Evolutionary conservation across 1,140 invertebrate genomes (phyloP).

Genomic region (Drosophila watanabei): DNA sequence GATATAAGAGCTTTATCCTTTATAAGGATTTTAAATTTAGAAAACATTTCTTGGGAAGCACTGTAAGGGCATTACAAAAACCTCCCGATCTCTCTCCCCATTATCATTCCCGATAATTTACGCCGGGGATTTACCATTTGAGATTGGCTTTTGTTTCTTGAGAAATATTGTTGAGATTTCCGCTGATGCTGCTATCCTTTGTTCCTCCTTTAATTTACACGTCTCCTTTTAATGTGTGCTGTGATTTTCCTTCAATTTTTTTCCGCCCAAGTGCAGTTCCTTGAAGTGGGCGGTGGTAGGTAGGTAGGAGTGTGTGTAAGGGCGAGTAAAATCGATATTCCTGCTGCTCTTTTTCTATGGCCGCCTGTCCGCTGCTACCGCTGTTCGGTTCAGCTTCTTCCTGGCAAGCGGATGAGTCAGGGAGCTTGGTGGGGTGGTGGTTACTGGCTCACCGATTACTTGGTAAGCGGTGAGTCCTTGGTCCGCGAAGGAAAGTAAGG

Average conservation of each 20-base stretch:
- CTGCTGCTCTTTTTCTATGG: constrained; percentile 51
- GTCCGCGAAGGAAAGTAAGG: constrained; percentile 37
- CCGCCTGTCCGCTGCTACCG: constrained; percentile 32
- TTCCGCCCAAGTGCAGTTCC: constrained; percentile 46
- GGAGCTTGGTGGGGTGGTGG: constrained; percentile 28
- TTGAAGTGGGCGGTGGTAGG: constrained; percentile 32
- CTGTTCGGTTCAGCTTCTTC: constrained; percentile 44
- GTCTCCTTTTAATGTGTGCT: constrained; percentile 34
- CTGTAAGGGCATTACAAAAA: constrained; percentile 3
- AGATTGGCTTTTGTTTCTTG: constrained; percentile 73
- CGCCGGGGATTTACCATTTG: constrained; percentile 68
- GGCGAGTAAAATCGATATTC: constrained; percentile 76
- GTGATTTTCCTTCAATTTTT: constrained; percentile 31
- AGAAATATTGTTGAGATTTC: constrained; percentile 60
- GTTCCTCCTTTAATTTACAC: constrained; percentile 29
- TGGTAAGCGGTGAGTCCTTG: constrained; percentile 41
- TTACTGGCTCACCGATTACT: constrained; percentile 14
- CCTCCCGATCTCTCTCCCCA: constrained; percentile 27
- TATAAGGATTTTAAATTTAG: neutral
- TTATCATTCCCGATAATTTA: constrained; percentile 39
- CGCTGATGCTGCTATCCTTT: constrained; percentile 26
- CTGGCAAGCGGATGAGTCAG: constrained; percentile 63
- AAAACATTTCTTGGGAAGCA: neutral
- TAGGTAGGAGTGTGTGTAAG: constrained; percentile 21
- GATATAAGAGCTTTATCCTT: neutral